These are phyloP conservation scores for Emydura subglobosa DNA, from an alignment of 2,113 vertebrate genomes.

Conservation along the genomic window DNA sequence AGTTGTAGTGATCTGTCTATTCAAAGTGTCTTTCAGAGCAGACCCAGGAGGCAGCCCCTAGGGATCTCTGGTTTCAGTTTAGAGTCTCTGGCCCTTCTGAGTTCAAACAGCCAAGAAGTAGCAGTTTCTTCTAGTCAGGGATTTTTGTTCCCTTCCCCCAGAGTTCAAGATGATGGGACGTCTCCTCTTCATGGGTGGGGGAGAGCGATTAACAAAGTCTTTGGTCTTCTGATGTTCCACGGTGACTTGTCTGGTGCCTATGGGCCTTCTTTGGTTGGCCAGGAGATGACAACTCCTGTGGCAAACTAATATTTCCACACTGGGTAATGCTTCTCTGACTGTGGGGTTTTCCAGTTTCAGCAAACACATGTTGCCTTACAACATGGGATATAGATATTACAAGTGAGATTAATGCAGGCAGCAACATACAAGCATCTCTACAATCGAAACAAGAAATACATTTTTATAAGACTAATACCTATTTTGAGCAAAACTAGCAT, in stretches of 20 bases:
- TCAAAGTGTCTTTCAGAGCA: not conserved
- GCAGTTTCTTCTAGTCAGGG: not conserved
- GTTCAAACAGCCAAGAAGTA: not conserved
- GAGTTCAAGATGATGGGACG: not conserved
- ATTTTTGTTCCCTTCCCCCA: not conserved
- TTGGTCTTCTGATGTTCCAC: not conserved
- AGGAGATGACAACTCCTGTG: not conserved
- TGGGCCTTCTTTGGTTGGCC: not conserved
- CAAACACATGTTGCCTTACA: not conserved
- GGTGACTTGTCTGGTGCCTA: not conserved
- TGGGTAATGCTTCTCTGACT: not conserved
- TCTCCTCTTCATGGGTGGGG: not conserved
- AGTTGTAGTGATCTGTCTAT: not conserved
- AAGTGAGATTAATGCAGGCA: not conserved
- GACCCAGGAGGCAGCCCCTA: not conserved
- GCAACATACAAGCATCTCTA: not conserved
- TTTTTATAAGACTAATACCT: not conserved
- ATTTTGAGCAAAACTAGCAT: no score
- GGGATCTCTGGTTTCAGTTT: not conserved
- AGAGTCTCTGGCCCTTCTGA: not conserved
- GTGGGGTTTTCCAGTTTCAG: not conserved
- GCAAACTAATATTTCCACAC: not conserved
- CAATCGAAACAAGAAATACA: not conserved
- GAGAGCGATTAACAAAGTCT: not conserved
- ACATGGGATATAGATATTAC: not conserved